Evolutionary conservation across 2,113 vertebrate genomes (phyloP), one percentile per base, ranked within the genome.

Genomic region (Mandrillus leucophaeus): DNA sequence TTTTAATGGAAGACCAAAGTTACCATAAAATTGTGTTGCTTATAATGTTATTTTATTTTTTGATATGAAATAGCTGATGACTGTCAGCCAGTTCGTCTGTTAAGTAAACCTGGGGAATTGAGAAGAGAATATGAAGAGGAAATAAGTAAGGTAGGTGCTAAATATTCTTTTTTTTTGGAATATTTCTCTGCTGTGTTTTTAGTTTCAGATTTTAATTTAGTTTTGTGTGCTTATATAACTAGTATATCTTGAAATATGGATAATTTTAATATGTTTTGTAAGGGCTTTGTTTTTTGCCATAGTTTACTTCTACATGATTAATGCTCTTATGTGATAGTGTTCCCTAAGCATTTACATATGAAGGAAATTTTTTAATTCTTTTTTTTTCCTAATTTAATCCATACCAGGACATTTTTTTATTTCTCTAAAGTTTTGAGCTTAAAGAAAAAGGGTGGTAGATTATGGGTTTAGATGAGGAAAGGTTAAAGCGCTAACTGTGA

Each of bases 91-190:
- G 52, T 95, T 72, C 99, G 95, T 50, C 97, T 96, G n/a, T 97
- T 99, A 90, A 98, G 99, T 97, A 97, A 99, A 55, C 99, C 99
- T 78, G 99, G 99, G 59, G 99, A 99, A 90, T 79, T 99, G 83
- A 98, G 99, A 43, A 97, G 98, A 97, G 99, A 99, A 83, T 99
- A 99, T 43, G 99, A 99, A 97, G 99, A 99, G 70, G 99, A 99
- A 72, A 98, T 99, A 96, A 99, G 97, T 85, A 99, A 99, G 98
- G 99, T 99, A 97, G 92, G 97, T 96, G 45, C 6, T 72, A 48
- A 83, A 27, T 88, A 27, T n/a, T 81, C 12, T 2, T 48, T 8
- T 55, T 16, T 45, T 88, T 30, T 40, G 10, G 9, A 38, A 93
- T 76, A 80, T 55, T 66, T 90, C 30, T 93, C 5, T 96, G 82